These are phyloP conservation scores for Anoplophora glabripennis DNA, from an alignment of 1,140 invertebrate species.

Conservation along the genomic window DNA sequence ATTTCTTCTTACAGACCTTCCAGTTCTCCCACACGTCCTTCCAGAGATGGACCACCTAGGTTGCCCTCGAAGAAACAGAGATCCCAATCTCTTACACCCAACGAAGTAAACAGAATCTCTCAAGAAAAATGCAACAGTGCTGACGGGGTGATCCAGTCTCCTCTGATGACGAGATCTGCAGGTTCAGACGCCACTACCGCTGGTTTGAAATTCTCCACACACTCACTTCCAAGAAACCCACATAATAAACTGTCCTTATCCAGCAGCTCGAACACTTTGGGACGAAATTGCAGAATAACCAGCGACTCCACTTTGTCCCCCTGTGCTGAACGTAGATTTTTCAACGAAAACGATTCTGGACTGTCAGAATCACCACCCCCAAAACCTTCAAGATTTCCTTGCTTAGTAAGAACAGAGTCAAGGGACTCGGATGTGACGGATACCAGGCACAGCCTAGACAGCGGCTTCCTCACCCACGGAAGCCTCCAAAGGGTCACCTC, in stretches of 20 bases:
- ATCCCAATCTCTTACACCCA: constrained; percentile 64
- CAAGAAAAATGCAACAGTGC: constrained; percentile 61
- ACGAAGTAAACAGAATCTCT: constrained; percentile 50
- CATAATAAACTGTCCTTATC: constrained; percentile 43
- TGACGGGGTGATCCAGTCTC: constrained; percentile 58
- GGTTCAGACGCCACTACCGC: constrained; percentile 42
- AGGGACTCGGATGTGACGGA: constrained; percentile 45
- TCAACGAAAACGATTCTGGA: constrained; percentile 37
- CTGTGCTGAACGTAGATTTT: constrained; percentile 46
- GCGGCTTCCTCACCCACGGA: constrained; percentile 33
- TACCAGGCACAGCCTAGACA: constrained; percentile 27
- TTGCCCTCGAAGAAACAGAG: constrained; percentile 68
- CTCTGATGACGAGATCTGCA: constrained; percentile 45
- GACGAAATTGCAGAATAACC: constrained; percentile 50
- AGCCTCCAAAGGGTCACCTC: constrained; percentile 55
- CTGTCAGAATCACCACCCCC: constrained; percentile 60
- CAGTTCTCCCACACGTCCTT: constrained; percentile 53
- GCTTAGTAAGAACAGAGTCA: constrained; percentile 46
- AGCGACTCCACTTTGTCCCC: constrained; percentile 59
- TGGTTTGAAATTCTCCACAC: constrained; percentile 54
- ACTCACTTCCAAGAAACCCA: constrained; percentile 54
- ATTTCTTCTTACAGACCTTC: too few relatives aligned
- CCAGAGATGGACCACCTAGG: constrained; percentile 58
- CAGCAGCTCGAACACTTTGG: constrained; percentile 41
- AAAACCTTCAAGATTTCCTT: constrained; percentile 67